Conservation (phyloP, 2,113 vertebrate species). For the Gallinago paraguaiae region DNA sequence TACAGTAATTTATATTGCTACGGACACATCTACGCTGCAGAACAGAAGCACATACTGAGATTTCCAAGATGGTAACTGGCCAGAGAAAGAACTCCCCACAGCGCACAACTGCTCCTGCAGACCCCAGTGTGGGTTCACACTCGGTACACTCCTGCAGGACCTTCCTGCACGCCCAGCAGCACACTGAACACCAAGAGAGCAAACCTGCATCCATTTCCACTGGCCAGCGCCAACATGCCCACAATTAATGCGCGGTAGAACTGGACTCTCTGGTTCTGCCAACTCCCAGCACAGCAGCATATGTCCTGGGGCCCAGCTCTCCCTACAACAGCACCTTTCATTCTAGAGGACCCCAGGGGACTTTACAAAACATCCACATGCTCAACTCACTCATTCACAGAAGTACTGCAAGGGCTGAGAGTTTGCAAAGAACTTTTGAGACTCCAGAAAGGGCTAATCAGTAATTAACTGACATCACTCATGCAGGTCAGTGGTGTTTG, state of each 20-base stretch:
- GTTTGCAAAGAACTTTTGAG: conserved; percentile 70
- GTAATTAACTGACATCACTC: conserved; percentile 69
- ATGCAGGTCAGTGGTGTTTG: conserved; percentile 65
- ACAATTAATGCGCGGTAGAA: conserved; percentile 21
- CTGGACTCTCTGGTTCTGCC: conserved; percentile 67
- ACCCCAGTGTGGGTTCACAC: background rate
- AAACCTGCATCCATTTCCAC: conserved; percentile 52
- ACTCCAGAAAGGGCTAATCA: conserved; percentile 66
- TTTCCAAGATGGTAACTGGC: background rate
- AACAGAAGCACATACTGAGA: conserved; percentile 15
- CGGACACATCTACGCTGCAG: background rate
- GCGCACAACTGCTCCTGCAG: background rate
- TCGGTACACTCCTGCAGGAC: background rate
- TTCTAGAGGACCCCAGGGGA: conserved; percentile 61
- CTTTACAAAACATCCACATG: conserved; percentile 65
- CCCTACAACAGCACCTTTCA: conserved; percentile 44
- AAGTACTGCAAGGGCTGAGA: conserved; percentile 65
- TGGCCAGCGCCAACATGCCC: conserved; percentile 55
- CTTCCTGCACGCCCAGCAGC: conserved; percentile 34
- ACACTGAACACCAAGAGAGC: conserved; percentile 16
- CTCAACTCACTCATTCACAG: conserved; percentile 68
- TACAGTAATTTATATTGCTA: background rate
- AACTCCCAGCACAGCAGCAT: conserved; percentile 64
- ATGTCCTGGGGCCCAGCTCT: conserved; percentile 50
- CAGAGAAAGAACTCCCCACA: conserved; percentile 23